A percentile compares a stretch with the other conserved stretches of the same genome.
Evolutionary conservation across 2,113 vertebrate species (phyloP).

Genomic region (Eulacestoma nigropectus): DNA sequence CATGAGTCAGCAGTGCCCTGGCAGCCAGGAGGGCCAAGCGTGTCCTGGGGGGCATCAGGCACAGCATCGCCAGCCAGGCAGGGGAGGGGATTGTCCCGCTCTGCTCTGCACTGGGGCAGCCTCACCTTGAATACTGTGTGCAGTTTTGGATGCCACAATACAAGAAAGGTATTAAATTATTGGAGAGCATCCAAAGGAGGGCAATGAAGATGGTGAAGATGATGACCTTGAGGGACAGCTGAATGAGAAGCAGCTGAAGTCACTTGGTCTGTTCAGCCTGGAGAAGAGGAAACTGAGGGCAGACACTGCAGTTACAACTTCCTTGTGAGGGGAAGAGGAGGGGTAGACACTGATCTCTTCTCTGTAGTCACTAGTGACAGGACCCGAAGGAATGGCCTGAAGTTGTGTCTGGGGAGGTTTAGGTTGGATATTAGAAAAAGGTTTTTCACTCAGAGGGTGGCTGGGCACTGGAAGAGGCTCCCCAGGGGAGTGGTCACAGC

Average conservation of each 20-base stretch:
- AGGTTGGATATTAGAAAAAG: not conserved
- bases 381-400: not conserved
- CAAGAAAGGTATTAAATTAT: not conserved
- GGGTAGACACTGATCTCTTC: not conserved
- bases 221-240: not conserved
- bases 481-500: not conserved
- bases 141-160: not conserved
- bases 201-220: not conserved
- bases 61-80: rapidly evolving
- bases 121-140: rapidly evolving
- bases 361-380: not conserved
- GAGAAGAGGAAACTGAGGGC: not conserved
- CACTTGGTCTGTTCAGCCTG: not conserved
- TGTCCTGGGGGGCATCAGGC: not conserved
- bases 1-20: not conserved
- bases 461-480: not conserved
- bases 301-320: not conserved
- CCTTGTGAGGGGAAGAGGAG: not conserved
- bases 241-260: not conserved
- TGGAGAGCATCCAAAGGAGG: rapidly evolving
- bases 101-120: rapidly evolving
- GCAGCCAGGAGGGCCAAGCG: rapidly evolving
- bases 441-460: not conserved
- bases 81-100: not conserved
- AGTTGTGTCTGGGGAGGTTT: not conserved